Evolutionary conservation across 1,140 invertebrate species (phyloP).

Genomic region (Drosophila busckii): DNA sequence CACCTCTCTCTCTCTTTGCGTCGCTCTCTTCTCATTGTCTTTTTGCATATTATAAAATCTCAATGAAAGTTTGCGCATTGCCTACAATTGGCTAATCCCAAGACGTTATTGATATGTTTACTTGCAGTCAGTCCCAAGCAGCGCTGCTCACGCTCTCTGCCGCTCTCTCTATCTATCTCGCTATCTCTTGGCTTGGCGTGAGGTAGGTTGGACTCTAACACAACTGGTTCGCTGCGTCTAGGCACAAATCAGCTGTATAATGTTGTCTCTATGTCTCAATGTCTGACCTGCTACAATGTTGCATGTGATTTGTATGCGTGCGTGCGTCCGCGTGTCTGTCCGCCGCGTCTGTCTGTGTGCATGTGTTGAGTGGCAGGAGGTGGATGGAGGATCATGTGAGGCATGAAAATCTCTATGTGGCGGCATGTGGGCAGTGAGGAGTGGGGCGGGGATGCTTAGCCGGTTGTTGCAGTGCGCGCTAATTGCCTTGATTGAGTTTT

Average conservation of each 20-base stretch:
- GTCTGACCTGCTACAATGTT: slow-evolving; percentile 50
- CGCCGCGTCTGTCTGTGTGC: too few relatives aligned
- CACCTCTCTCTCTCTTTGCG: slow-evolving; percentile 3
- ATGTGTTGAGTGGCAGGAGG: background rate
- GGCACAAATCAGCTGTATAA: slow-evolving; percentile 48
- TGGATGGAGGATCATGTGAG: background rate
- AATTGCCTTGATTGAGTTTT: slow-evolving; percentile 76
- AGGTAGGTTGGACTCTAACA: slow-evolving; percentile 56
- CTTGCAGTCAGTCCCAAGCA: too few relatives aligned
- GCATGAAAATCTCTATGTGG: too few relatives aligned
- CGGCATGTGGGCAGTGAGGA: background rate
- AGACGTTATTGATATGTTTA: slow-evolving; percentile 68
- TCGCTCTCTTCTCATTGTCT: slow-evolving; percentile 22
- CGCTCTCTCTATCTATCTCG: slow-evolving; percentile 12
- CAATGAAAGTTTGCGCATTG: slow-evolving; percentile 69
- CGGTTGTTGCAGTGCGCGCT: slow-evolving; percentile 47
- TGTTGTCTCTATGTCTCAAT: slow-evolving; percentile 26
- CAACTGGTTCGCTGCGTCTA: slow-evolving; percentile 41
- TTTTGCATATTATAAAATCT: slow-evolving; percentile 65
- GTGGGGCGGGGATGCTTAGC: slow-evolving; percentile 5
- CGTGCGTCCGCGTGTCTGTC: too few relatives aligned
- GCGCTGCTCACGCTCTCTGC: too few relatives aligned
- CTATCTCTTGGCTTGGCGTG: slow-evolving; percentile 46
- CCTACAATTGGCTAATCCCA: slow-evolving; percentile 60
- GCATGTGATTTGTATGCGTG: slow-evolving; percentile 30